Evolutionary conservation across 2,888 invertebrate species (phyloP).

Genomic region (Strigamia transsilvanica): DNA sequence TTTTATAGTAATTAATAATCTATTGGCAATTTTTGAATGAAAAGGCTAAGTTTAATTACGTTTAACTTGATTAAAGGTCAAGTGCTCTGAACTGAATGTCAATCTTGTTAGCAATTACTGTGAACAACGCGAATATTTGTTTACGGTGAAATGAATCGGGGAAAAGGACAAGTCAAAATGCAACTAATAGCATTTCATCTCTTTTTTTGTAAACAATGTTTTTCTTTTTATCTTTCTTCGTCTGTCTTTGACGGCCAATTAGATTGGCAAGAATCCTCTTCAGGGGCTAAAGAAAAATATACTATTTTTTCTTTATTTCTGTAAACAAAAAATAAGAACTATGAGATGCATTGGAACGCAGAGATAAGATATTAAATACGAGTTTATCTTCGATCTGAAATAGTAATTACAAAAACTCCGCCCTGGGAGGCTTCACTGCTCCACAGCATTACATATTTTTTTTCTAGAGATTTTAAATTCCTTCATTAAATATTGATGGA

Average conservation of each 20-base stretch:
- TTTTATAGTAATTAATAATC: not conserved
- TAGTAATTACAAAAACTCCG: too few relatives aligned
- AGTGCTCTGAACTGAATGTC: too few relatives aligned
- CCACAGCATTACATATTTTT: not conserved
- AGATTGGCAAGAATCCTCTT: constrained; percentile 14
- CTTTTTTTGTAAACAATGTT: not conserved
- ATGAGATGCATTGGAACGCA: too few relatives aligned
- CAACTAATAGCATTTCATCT: not conserved
- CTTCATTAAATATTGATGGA: not conserved
- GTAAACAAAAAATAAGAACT: not conserved
- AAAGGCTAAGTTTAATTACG: too few relatives aligned
- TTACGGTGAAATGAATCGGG: too few relatives aligned
- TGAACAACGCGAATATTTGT: too few relatives aligned
- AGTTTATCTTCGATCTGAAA: too few relatives aligned
- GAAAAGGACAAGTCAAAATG: too few relatives aligned
- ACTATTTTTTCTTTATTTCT: not conserved
- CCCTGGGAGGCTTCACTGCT: too few relatives aligned
- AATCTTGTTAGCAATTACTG: too few relatives aligned
- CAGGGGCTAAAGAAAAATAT: not conserved
- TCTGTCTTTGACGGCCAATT: constrained; percentile 28
- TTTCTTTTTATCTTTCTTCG: not conserved
- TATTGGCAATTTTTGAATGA: not conserved
- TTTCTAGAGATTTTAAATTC: not conserved
- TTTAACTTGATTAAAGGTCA: too few relatives aligned
- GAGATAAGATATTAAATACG: too few relatives aligned